A percentile compares a stretch with the other conserved stretches of the same genome.
These are phyloP conservation scores for Polia nebulosa DNA, from an alignment of 2,888 invertebrate genomes.

Conservation along the genomic window DNA sequence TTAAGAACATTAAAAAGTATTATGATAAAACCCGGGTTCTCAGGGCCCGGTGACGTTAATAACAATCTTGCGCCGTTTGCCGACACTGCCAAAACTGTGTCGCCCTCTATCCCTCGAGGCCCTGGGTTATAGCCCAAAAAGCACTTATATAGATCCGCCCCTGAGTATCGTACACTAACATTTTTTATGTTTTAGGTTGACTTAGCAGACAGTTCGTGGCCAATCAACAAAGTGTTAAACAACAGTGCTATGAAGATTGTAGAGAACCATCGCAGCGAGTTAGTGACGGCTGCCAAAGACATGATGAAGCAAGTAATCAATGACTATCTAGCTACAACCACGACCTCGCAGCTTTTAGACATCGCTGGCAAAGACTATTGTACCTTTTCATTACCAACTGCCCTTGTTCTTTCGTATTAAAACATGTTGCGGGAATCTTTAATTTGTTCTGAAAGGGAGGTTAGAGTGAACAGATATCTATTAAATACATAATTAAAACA, in stretches of 20 bases:
- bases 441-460: not conserved
- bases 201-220: slow-evolving; percentile 74
- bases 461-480: not conserved
- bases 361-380: slow-evolving; percentile 32
- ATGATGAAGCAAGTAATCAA: slow-evolving; percentile 44
- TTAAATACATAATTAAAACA: not conserved
- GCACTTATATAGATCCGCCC: not conserved
- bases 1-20: too few species aligned
- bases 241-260: slow-evolving; percentile 70
- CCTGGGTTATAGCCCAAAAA: too few species aligned
- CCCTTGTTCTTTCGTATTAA: not conserved
- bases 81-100: too few species aligned
- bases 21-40: too few species aligned
- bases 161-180: not conserved
- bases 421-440: not conserved
- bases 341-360: slow-evolving; percentile 30
- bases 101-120: too few species aligned
- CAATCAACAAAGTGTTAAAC: slow-evolving; percentile 73
- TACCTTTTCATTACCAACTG: not conserved
- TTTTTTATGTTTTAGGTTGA: slow-evolving; percentile 65
- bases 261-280: slow-evolving; percentile 33
- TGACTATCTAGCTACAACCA: slow-evolving; percentile 27
- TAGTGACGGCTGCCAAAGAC: slow-evolving; percentile 29
- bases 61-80: too few species aligned
- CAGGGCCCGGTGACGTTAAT: too few species aligned